These are phyloP conservation scores for Sminthurides aquaticus DNA, from an alignment of 2,888 invertebrate genomes.

Conservation along the genomic window DNA sequence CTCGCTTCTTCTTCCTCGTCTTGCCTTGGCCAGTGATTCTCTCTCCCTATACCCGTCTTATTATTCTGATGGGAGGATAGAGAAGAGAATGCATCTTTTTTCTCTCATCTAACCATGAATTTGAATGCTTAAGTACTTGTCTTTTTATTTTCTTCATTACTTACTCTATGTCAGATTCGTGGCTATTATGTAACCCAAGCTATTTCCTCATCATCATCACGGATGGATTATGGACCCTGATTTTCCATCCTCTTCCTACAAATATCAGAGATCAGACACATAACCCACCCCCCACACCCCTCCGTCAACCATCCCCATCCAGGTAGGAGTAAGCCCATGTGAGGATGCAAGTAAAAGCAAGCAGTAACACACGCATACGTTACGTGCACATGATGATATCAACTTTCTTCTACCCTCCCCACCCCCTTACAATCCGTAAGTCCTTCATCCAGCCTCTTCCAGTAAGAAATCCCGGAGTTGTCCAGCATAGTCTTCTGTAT, in stretches of 20 bases:
- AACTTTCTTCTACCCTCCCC: too few relatives aligned
- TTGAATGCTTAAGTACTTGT: slow-evolving; percentile 24
- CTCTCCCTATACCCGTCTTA: not conserved
- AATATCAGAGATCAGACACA: too few relatives aligned
- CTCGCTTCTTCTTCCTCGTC: not conserved
- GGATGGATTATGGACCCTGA: not conserved
- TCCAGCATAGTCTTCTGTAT: too few relatives aligned
- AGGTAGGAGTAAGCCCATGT: too few relatives aligned
- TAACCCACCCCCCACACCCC: too few relatives aligned
- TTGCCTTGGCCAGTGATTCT: not conserved
- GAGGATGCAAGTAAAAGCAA: too few relatives aligned
- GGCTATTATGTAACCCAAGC: not conserved
- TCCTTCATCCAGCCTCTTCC: too few relatives aligned
- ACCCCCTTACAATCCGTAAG: too few relatives aligned
- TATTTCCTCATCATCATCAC: not conserved
- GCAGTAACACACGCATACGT: too few relatives aligned
- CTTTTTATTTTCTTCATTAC: slow-evolving; percentile 26
- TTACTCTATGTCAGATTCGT: not conserved
- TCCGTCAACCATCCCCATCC: too few relatives aligned
- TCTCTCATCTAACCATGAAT: slow-evolving; percentile 9
- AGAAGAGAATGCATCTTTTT: slow-evolving; percentile 1
- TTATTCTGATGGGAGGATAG: not conserved
- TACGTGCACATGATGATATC: slow-evolving; percentile 2
- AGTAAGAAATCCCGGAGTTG: too few relatives aligned
- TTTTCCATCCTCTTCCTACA: not conserved